These are phyloP conservation scores for Eulemur mongoz DNA, from an alignment of 2,797 vertebrate genomes.

Conservation along the genomic window DNA sequence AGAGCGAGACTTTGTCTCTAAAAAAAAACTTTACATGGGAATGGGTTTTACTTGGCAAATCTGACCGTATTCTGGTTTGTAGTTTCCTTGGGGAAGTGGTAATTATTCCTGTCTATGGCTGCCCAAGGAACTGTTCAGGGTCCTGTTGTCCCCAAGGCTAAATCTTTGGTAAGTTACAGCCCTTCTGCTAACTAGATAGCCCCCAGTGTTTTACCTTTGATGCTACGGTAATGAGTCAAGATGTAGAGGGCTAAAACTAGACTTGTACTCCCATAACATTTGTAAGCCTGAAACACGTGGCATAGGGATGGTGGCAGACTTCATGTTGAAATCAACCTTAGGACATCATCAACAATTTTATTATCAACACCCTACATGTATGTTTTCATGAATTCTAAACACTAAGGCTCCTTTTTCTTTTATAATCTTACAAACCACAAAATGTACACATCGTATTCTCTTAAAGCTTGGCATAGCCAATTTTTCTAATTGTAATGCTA, in stretches of 20 bases:
- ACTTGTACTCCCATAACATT: neutral
- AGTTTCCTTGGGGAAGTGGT: neutral
- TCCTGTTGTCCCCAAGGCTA: neutral
- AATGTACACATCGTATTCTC: neutral
- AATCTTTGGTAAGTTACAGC: neutral
- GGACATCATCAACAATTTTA: neutral
- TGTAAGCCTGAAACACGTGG: neutral
- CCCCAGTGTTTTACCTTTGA: neutral
- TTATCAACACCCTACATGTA: neutral
- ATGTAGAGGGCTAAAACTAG: neutral
- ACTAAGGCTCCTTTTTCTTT: neutral
- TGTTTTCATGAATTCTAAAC: neutral
- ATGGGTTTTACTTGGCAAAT: constrained; percentile 16
- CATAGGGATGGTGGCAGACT: neutral
- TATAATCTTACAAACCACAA: constrained; percentile 27
- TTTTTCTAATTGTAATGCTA: neutral
- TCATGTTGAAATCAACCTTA: neutral
- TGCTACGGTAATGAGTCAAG: neutral
- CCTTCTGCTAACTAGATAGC: neutral
- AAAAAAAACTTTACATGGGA: neutral
- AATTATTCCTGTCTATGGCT: neutral
- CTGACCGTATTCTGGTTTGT: neutral
- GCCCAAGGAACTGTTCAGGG: neutral
- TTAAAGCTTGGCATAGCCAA: neutral
- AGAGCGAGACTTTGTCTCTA: too few species aligned